Evolutionary conservation across 2,888 invertebrate genomes (phyloP).

Genomic region (Aelia acuminata): DNA sequence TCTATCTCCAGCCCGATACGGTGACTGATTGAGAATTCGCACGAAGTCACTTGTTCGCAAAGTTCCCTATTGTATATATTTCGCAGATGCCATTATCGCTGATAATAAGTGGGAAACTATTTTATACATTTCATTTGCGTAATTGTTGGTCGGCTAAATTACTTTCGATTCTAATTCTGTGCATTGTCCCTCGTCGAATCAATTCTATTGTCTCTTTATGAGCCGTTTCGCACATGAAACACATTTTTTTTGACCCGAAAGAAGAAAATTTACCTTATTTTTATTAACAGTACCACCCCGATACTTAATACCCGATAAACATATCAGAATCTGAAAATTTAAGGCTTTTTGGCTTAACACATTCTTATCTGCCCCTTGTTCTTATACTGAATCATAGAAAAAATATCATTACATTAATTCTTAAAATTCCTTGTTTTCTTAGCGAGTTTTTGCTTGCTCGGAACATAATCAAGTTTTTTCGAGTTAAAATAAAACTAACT

Average conservation of each 20-base stretch:
- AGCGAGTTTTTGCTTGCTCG: background rate
- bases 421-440: background rate
- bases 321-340: background rate
- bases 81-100: background rate
- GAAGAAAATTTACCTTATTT: background rate
- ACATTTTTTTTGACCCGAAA: background rate
- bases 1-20: background rate
- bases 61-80: background rate
- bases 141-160: background rate
- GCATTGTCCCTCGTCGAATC: background rate
- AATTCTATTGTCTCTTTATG: background rate
- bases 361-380: background rate
- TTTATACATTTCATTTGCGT: slow-evolving; percentile 4
- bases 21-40: background rate
- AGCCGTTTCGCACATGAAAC: background rate
- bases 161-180: background rate
- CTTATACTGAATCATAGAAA: background rate
- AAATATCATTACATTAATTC: background rate
- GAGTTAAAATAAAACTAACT: background rate
- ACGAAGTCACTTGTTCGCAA: background rate
- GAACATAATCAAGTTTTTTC: background rate
- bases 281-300: too few species aligned
- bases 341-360: background rate
- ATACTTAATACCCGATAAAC: background rate
- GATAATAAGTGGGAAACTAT: background rate